These are phyloP conservation scores for Phataginus tetradactyla DNA, from an alignment of 2,797 vertebrate genomes.

Conservation along the genomic window DNA sequence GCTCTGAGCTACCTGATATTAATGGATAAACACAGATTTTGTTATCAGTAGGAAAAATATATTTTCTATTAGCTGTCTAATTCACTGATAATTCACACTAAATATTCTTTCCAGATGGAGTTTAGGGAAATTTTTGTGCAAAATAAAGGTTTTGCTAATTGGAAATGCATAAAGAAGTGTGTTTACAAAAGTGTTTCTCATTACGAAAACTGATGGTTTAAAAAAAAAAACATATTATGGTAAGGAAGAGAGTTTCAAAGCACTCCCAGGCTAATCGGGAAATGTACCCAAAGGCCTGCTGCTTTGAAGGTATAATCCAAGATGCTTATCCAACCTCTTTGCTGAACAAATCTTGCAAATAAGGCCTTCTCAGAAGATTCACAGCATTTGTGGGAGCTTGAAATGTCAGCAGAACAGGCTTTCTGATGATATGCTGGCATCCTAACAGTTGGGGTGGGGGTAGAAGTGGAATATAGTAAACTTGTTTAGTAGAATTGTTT, in stretches of 20 bases:
- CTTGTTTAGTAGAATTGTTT: constrained; percentile 12
- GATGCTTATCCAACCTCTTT: constrained; percentile 69
- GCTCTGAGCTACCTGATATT: constrained; percentile 66
- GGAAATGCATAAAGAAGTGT: background rate
- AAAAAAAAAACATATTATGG: constrained; percentile 31
- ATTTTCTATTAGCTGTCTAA: constrained; percentile 64
- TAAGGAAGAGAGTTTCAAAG: constrained; percentile 66
- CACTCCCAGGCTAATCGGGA: constrained; percentile 53
- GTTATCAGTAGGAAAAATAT: constrained; percentile 70
- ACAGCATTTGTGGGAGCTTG: constrained; percentile 35
- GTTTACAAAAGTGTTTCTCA: constrained; percentile 49
- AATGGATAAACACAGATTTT: constrained; percentile 67
- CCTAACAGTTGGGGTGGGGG: constrained; percentile 28
- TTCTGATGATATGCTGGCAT: constrained; percentile 21
- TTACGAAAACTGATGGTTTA: constrained; percentile 48
- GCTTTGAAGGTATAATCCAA: constrained; percentile 74
- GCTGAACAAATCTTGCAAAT: constrained; percentile 73
- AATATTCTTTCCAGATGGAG: constrained; percentile 67
- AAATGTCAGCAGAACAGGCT: constrained; percentile 68
- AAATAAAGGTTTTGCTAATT: constrained; percentile 71
- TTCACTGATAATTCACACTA: constrained; percentile 66
- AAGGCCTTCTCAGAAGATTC: constrained; percentile 55
- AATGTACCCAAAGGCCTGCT: constrained; percentile 58
- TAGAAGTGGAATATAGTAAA: constrained; percentile 39
- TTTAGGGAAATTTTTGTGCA: constrained; percentile 51